Evolutionary conservation across 2,797 vertebrate species (phyloP), one percentile per base, ranked within the genome.

Genomic region (Peromyscus melanophrys): DNA sequence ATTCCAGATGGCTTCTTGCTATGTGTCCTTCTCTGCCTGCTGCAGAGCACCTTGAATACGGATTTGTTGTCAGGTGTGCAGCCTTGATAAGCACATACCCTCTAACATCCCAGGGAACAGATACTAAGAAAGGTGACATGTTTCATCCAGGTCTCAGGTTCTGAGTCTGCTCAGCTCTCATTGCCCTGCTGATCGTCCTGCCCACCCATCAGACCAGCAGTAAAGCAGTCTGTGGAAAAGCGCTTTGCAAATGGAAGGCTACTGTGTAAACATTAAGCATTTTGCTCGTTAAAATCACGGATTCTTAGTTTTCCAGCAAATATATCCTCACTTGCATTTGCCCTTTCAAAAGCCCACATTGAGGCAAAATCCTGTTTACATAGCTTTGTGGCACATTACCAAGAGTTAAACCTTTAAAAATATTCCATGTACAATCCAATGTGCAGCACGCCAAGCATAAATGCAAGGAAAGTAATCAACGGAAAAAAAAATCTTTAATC

Each of bases 251-350:
- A 86, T 31, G 87, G 65, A 92, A 80, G 71, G 87, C 37, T 23
- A 10, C 11, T 77, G 29, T 89, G 69, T 65, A 83, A 93, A 87
- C 86, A 80, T 40, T 40, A 73, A 96, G 76, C 89, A 59, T 67
- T 89, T 83, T 52, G 52, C 49, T 95, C 40, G 65, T 77, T 55
- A 92, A 76, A 90, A 86, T 25, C 12, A 75, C 12, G 21, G 19
- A 49, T 77, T 93, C 78, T 21, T 31, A 37, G n/a, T 55, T 97
- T 90, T 73, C 92, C 80, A 90, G 92, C 46, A 92, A 94, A 95
- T 23, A 85, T 71, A 94, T 31, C n/a, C 25, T 94, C 27, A 77
- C 69, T 95, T 89, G 46, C 49, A 37, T 92, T 85, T 92, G 89
- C 91, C 82, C 73, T 95, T 97, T 78, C 67, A 82, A 92, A 95